Conservation (phyloP, 2,888 invertebrate genomes). For the Thereva nobilitata region DNA sequence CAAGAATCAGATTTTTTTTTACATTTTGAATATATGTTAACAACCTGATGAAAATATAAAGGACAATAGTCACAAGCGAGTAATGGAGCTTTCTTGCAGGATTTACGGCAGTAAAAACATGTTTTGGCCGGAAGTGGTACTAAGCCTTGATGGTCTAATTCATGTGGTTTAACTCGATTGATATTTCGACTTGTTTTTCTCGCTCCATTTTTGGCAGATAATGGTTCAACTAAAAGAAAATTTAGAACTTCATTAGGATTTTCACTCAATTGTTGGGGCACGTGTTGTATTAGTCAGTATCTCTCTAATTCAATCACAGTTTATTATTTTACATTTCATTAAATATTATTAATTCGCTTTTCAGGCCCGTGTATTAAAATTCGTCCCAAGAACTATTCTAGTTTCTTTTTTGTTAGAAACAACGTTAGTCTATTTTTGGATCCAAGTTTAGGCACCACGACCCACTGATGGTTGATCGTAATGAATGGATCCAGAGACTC, state of each 20-base stretch:
- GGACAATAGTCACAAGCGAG: constrained; percentile 95
- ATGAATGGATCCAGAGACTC: not conserved
- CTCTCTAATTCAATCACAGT: too few relatives aligned
- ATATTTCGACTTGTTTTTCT: constrained; percentile 47
- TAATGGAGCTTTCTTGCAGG: constrained; percentile 81
- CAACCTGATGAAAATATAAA: constrained; percentile 76
- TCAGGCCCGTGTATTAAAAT: too few relatives aligned
- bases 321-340: too few relatives aligned
- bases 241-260: not conserved
- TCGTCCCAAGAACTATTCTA: too few relatives aligned
- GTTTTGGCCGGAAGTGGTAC: constrained; percentile 82
- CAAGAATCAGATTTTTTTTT: constrained; percentile 5
- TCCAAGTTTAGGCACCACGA: too few relatives aligned
- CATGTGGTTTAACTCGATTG: constrained; percentile 59
- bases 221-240: constrained; percentile 48
- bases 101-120: constrained; percentile 83
- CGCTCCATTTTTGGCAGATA: constrained; percentile 48
- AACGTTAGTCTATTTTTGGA: too few relatives aligned
- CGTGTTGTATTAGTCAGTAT: too few relatives aligned
- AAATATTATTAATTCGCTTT: too few relatives aligned
- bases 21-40: not conserved
- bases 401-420: too few relatives aligned
- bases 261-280: not conserved
- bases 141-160: constrained; percentile 63
- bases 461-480: not conserved